Evolutionary conservation across 1,140 invertebrate species (phyloP).

Genomic region (Doryteuthis pealeii): DNA sequence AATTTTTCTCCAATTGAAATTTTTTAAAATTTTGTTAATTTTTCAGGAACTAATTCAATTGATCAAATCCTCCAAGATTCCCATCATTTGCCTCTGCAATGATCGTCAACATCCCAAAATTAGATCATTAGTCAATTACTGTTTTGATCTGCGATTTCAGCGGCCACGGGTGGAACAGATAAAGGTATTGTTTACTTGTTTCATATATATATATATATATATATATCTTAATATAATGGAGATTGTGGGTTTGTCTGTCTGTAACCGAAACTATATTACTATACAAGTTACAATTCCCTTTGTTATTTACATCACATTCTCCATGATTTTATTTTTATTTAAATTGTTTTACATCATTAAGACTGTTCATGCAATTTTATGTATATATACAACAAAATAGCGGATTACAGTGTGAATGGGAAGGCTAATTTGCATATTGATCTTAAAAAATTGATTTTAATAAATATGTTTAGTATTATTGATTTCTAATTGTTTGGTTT

Average conservation of each 20-base stretch:
- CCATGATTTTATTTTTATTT: neutral
- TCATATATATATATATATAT: too few relatives aligned
- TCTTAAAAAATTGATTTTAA: too few relatives aligned
- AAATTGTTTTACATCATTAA: too few relatives aligned
- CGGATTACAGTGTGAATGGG: too few relatives aligned
- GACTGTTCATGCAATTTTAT: too few relatives aligned
- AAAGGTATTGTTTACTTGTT: conserved; percentile 65
- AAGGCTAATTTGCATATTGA: too few relatives aligned
- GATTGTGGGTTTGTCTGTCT: neutral
- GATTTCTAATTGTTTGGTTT: too few relatives aligned
- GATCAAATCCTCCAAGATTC: conserved; percentile 88
- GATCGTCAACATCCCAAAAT: conserved; percentile 94
- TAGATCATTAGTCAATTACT: conserved; percentile 88
- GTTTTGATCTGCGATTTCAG: conserved; percentile 87
- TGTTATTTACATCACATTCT: neutral
- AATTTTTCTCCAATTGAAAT: too few relatives aligned
- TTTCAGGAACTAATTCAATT: conserved; percentile 81
- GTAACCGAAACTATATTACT: neutral
- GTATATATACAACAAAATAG: too few relatives aligned
- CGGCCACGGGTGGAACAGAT: conserved; percentile 88
- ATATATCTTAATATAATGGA: neutral
- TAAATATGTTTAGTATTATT: too few relatives aligned
- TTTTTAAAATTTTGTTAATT: too few relatives aligned
- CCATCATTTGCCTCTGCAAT: conserved; percentile 99
- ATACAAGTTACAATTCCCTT: too few relatives aligned